Base-by-base conservation (phyloP, 2,113 vertebrate genomes). In the Cheirogaleus medius region DNA sequence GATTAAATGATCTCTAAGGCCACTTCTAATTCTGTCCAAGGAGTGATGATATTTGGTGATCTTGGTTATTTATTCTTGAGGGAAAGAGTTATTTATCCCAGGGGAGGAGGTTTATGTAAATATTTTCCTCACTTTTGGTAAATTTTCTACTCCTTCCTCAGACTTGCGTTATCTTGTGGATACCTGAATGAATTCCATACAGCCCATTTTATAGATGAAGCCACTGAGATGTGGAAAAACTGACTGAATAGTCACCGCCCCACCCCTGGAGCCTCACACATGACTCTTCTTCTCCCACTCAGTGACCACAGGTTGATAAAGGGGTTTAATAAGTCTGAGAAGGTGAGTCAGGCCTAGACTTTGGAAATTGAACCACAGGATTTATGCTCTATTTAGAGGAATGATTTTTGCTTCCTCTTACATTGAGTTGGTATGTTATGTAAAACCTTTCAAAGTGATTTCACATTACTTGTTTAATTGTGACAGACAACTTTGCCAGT, bases 341-440 rank as follows among this genome's bases (percentile, higher is more conserved):
- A 96, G 66, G 71, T 95, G 92, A 97, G 64, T 98, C 90, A 98
- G 90, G 84, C 44, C 91, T 93, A 91, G 71, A 90, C 47, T 96
- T 96, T 81, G 64, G 73, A 76, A 96, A 29, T 32, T 74, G 87
- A 93, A 91, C 39, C 25, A n/a, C 64, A 94, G 47, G 74, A 83
- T 91, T 96, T 94, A 69, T 80, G 60, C 14, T 92, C 42, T 11
- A 87, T 96, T 89, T 20, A 56, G 73, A 89, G 54, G 23, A 95
- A 76, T 69, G 44, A 13, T 73, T 85, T 95, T 96, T 94, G 27
- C 49, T 98, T 81, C 93, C 77, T 85, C n/a, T 97, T 93, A 93
- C 6, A 10, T 90, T 56, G 80, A 64, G 12, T 56, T 92, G 63
- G 27, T 64, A 73, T 54, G 4, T 42, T 93, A 54, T 4, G 3